phyloP scores from a whole-genome alignment of 2,797 vertebrate species.

The Ptychobarbus kaznakovi region DNA sequence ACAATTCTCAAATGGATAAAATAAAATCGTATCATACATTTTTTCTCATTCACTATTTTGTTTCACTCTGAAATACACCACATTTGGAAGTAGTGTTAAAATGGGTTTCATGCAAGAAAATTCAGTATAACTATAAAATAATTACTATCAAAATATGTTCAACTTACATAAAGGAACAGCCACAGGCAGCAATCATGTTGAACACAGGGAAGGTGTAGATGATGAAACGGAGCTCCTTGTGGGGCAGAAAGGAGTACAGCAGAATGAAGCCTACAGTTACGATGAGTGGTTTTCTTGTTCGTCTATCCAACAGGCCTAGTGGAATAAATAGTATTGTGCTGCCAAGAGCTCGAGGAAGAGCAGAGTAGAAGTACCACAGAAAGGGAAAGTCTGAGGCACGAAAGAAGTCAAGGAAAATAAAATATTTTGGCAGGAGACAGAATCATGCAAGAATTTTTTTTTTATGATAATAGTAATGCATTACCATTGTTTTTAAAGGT shows the following conservation, averaged over 20 bases:
- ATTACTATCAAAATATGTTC: background rate
- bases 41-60: background rate
- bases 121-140: background rate
- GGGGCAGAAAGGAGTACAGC: slow-evolving; percentile 93
- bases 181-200: slow-evolving; percentile 88
- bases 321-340: slow-evolving; percentile 88
- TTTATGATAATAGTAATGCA: background rate
- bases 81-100: background rate
- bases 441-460: background rate
- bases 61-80: background rate
- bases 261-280: slow-evolving; percentile 87
- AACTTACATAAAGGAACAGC: slow-evolving; percentile 89
- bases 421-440: background rate
- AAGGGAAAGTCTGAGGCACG: slow-evolving; percentile 87
- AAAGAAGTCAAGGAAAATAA: slow-evolving; percentile 70
- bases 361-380: slow-evolving; percentile 98
- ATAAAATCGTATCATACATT: background rate
- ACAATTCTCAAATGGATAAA: background rate
- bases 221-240: slow-evolving; percentile 97
- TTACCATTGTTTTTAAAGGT: background rate
- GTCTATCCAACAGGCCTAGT: slow-evolving; percentile 86
- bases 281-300: slow-evolving; percentile 79
- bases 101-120: background rate
- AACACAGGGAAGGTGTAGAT: slow-evolving; percentile 92
- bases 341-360: slow-evolving; percentile 89